Evolutionary conservation across 2,888 invertebrate genomes (phyloP), one percentile per base, ranked within the genome.

Genomic region (Xanthorhoe spadicearia): DNA sequence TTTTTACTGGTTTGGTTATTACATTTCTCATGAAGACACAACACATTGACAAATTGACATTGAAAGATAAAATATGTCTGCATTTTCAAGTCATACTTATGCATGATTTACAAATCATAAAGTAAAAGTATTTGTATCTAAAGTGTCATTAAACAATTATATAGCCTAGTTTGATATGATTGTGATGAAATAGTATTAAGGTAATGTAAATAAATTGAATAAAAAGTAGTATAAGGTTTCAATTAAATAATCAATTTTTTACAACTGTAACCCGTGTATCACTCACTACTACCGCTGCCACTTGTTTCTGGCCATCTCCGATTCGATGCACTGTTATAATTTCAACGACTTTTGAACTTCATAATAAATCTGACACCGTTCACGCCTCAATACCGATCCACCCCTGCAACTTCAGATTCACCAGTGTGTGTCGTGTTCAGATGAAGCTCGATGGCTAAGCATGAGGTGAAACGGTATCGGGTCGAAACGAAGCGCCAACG

Each of bases 151-250:
- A 4, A 60, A 55, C 32, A 49, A 52, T n/a, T n/a, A n/a, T n/a
- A 61, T 56, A 54, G 64, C 58, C 64, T 69, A 62, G 68, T 54
- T 64, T 61, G 23, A 51, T 67, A 60, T 53, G 46, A 60, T 60
- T 69, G 69, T 70, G 67, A 66, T 67, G 58, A 62, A 53, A 43
- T 69, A 69, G 61, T 59, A 58, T 62, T 61, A 69, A 56, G 59
- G 51, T 50, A 46, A 54, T 51, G 23, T 55, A 48, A 54, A 58
- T 53, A 23, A 53, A 60, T 53, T 51, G 6, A 58, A 38, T 57
- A 50, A 32, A 60, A 50, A 53, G 55, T 67, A 67, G 35, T 56
- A 43, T 56, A 64, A 50, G 49, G 35, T 57, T 61, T 28, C n/a
- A 48, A 65, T 69, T 59, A 49, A 64, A 64, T 32, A 53, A 54